A percentile compares a stretch with the other conserved stretches of the same genome.
Conservation (phyloP, 2,888 invertebrate genomes). For the Entomobrya proxima region DNA sequence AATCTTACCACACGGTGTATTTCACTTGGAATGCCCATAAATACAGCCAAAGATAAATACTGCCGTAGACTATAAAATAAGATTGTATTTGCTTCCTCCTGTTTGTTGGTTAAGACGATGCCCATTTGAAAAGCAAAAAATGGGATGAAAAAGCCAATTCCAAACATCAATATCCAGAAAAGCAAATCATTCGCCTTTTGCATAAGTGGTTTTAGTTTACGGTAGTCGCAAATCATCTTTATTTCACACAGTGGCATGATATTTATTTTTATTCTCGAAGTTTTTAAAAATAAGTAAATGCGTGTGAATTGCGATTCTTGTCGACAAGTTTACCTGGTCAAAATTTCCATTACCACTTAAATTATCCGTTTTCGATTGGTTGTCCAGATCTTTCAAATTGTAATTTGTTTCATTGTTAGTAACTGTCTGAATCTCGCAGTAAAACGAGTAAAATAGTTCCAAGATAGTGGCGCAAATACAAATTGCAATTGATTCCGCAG, state of each 20-base stretch:
- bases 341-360: too few species aligned
- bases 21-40: conserved; percentile 52
- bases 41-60: neutral
- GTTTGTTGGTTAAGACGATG: neutral
- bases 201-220: conserved; percentile 12
- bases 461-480: conserved; percentile 8
- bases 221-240: conserved; percentile 8
- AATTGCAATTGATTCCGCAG: neutral
- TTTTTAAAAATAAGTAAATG: too few species aligned
- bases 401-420: neutral
- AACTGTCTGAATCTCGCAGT: too few species aligned
- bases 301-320: too few species aligned
- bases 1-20: conserved; percentile 31
- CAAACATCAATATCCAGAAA: neutral
- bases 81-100: neutral
- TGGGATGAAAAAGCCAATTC: conserved; percentile 24
- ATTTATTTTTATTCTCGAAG: neutral
- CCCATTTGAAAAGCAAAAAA: conserved; percentile 45
- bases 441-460: neutral
- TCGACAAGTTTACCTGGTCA: too few species aligned
- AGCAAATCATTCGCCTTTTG: conserved; percentile 11
- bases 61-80: conserved; percentile 10
- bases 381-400: neutral
- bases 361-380: neutral
- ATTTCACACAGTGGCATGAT: too few species aligned